A percentile compares a stretch with the other conserved stretches of the same genome.
Evolutionary conservation across 1,140 invertebrate genomes (phyloP).

Genomic region (Mactra quadrangularis): DNA sequence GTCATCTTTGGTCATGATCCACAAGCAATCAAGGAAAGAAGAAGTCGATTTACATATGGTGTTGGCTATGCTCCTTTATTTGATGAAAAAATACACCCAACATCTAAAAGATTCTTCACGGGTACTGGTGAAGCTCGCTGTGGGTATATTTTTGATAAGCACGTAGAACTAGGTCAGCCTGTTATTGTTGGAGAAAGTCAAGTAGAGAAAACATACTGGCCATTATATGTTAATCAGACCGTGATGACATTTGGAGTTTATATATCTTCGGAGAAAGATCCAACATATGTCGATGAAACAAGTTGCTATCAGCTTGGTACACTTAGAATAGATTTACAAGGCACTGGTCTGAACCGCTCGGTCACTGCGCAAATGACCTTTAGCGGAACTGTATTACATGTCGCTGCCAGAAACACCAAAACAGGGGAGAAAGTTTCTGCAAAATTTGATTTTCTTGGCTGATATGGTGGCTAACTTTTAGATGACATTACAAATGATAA

Average conservation of each 20-base stretch:
- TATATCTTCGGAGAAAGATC: constrained; percentile 2
- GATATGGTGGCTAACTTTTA: too few relatives aligned
- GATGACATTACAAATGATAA: too few relatives aligned
- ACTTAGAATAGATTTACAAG: constrained; percentile 33
- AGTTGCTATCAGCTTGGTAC: constrained; percentile 18
- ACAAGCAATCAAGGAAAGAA: too few relatives aligned
- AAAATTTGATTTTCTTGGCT: too few relatives aligned
- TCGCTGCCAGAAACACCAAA: constrained; percentile 7
- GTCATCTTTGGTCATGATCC: too few relatives aligned
- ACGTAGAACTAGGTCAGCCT: constrained; percentile 18
- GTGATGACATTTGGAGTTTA: constrained; percentile 11
- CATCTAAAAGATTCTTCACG: too few relatives aligned
- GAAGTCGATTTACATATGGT: too few relatives aligned
- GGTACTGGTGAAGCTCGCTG: too few relatives aligned
- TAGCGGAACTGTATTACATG: constrained; percentile 37
- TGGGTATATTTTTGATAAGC: constrained; percentile 35
- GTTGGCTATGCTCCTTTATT: background rate
- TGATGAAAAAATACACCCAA: constrained; percentile 22
- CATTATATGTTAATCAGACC: background rate
- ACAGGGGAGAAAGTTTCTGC: too few relatives aligned
- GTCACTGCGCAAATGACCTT: constrained; percentile 8
- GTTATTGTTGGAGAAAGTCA: constrained; percentile 11
- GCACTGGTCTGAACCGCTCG: background rate
- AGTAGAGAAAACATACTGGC: constrained; percentile 1
- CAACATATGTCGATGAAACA: constrained; percentile 26